These are phyloP conservation scores for Schrankia costaestrigalis DNA, from an alignment of 2,888 invertebrate genomes.

Conservation along the genomic window DNA sequence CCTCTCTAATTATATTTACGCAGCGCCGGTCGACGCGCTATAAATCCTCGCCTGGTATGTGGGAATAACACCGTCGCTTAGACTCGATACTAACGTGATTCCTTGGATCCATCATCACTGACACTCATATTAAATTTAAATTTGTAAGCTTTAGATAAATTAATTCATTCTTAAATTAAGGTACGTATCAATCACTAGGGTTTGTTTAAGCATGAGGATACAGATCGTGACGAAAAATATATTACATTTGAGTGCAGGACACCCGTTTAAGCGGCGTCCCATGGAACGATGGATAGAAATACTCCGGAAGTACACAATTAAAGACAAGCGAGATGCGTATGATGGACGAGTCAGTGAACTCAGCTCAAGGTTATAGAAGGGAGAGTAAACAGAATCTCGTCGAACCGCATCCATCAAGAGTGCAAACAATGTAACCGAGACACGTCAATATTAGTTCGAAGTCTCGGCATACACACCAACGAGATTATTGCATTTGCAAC, in stretches of 20 bases:
- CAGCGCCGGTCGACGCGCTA: slow-evolving; percentile 69
- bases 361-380: slow-evolving; percentile 62
- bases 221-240: slow-evolving; percentile 35
- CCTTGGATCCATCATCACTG: slow-evolving; percentile 53
- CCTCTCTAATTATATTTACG: slow-evolving; percentile 80
- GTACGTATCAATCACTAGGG: slow-evolving; percentile 23
- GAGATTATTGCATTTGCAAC: slow-evolving; percentile 42
- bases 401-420: slow-evolving; percentile 63
- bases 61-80: slow-evolving; percentile 63
- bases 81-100: slow-evolving; percentile 48
- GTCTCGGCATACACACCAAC: slow-evolving; percentile 11
- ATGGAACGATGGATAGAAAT: slow-evolving; percentile 59
- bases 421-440: slow-evolving; percentile 63
- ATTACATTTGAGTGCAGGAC: slow-evolving; percentile 44
- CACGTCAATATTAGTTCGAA: slow-evolving; percentile 54
- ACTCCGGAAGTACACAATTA: slow-evolving; percentile 67
- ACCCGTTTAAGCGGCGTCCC: slow-evolving; percentile 53
- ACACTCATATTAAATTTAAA: slow-evolving; percentile 55
- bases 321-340: slow-evolving; percentile 48
- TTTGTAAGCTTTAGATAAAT: slow-evolving; percentile 55
- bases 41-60: slow-evolving; percentile 68
- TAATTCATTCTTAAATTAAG: slow-evolving; percentile 44
- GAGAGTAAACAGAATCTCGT: slow-evolving; percentile 53
- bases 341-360: slow-evolving; percentile 64
- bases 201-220: slow-evolving; percentile 23